Conservation (phyloP, 2,113 vertebrate genomes). For the Xenopus laevis region DNA sequence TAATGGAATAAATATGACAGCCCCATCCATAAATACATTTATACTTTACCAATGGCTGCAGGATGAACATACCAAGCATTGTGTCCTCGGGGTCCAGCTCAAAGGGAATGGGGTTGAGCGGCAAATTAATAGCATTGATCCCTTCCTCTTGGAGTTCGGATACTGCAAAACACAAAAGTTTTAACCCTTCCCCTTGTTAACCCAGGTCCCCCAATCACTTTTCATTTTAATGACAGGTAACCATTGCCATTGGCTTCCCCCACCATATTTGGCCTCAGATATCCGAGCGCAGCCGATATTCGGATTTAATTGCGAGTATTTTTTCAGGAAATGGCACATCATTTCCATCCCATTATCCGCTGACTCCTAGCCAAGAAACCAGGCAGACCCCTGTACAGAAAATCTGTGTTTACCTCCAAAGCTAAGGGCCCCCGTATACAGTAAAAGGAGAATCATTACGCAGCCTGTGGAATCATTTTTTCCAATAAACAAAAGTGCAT, state of each 20-base stretch:
- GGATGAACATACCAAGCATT: constrained; percentile 81
- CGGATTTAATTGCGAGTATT: constrained; percentile 71
- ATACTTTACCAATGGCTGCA: not conserved
- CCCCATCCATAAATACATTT: too few species aligned
- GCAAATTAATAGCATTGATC: constrained; percentile 97
- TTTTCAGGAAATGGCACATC: constrained; percentile 73
- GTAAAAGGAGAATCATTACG: constrained; percentile 54
- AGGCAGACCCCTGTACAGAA: constrained; percentile 55
- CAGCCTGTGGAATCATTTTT: constrained; percentile 1
- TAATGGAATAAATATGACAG: too few species aligned
- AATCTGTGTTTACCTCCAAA: constrained; percentile 58
- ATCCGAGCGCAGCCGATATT: constrained; percentile 63
- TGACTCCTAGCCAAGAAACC: constrained; percentile 70
- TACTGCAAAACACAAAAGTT: constrained; percentile 63
- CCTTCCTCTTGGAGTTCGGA: constrained; percentile 98
- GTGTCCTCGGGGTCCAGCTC: constrained; percentile 97
- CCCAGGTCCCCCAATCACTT: too few species aligned
- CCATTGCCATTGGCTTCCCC: not conserved
- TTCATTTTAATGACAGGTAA: too few species aligned
- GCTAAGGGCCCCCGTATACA: too few species aligned
- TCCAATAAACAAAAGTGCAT: too few species aligned
- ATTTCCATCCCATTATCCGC: constrained; percentile 74
- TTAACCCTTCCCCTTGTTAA: not conserved
- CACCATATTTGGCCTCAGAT: not conserved
- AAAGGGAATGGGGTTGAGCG: constrained; percentile 91